Conservation (phyloP, 2,888 invertebrate genomes). For the Drosophila dives region DNA sequence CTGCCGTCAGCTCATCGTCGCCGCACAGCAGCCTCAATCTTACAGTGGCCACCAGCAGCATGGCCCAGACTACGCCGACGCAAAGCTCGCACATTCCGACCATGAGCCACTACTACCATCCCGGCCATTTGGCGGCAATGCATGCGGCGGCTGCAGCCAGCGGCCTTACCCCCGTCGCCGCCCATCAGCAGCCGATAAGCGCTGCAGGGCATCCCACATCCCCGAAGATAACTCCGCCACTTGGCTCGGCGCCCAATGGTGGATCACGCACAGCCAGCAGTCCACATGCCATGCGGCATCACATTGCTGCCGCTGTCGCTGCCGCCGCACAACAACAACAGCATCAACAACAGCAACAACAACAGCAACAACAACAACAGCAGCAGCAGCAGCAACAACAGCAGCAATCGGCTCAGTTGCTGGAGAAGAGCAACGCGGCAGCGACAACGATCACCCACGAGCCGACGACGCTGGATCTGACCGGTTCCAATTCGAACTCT, state of each 20-base stretch:
- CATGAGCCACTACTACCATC: conserved; percentile 82
- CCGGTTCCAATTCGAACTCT: conserved; percentile 84
- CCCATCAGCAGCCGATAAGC: conserved; percentile 73
- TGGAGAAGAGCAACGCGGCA: conserved; percentile 60
- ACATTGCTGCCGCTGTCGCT: conserved; percentile 68
- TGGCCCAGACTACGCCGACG: conserved; percentile 68
- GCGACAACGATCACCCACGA: conserved; percentile 73
- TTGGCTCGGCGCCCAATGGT: conserved; percentile 69
- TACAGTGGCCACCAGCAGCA: conserved; percentile 71
- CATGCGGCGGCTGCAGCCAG: conserved; percentile 78
- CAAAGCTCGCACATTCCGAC: conserved; percentile 82
- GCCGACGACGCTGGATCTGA: conserved; percentile 83
- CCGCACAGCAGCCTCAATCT: conserved; percentile 81
- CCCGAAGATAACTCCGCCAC: conserved; percentile 75
- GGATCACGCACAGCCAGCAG: conserved; percentile 80
- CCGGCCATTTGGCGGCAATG: conserved; percentile 79
- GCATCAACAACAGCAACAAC: not conserved
- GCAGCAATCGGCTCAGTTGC: conserved; percentile 49
- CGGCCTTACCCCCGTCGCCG: conserved; percentile 75
- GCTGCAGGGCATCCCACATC: conserved; percentile 61
- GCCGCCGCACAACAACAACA: conserved; percentile 55
- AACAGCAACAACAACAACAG: not conserved
- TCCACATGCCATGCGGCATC: conserved; percentile 81
- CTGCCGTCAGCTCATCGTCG: conserved; percentile 62
- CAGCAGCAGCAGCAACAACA: conserved; percentile 24